These are phyloP conservation scores for Corythoichthys haematopterus DNA, from an alignment of 2,113 vertebrate species.

Conservation along the genomic window DNA sequence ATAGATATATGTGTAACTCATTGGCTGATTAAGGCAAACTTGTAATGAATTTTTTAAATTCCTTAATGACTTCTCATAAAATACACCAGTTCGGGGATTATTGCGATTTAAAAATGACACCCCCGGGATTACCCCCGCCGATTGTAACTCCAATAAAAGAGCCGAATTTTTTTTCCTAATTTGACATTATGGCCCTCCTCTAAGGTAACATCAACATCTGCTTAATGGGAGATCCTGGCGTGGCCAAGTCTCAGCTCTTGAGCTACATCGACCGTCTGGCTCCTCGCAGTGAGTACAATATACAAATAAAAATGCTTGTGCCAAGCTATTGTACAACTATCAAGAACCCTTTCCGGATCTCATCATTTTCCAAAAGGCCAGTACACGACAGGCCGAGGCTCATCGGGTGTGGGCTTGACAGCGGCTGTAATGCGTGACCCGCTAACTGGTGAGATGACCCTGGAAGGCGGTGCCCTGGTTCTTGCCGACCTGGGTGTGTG, in stretches of 20 bases:
- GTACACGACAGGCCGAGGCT: slow-evolving; percentile 89
- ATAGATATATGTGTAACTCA: too few relatives aligned
- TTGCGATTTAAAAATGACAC: too few relatives aligned
- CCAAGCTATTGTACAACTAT: not conserved
- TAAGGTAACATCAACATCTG: slow-evolving; percentile 90
- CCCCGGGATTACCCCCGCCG: too few relatives aligned
- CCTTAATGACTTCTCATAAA: too few relatives aligned
- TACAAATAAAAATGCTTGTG: not conserved
- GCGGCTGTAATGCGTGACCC: slow-evolving; percentile 86
- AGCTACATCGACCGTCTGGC: slow-evolving; percentile 89
- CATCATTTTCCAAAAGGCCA: slow-evolving; percentile 70
- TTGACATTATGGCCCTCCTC: not conserved
- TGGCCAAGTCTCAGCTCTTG: slow-evolving; percentile 90
- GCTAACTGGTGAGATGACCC: slow-evolving; percentile 80
- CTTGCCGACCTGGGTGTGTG: slow-evolving; percentile 86
- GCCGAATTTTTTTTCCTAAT: not conserved
- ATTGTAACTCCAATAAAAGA: too few relatives aligned
- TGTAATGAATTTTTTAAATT: too few relatives aligned
- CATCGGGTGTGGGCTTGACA: slow-evolving; percentile 86
- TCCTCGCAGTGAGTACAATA: slow-evolving; percentile 80
- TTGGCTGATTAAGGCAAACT: too few relatives aligned
- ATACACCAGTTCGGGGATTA: too few relatives aligned
- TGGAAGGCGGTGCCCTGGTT: slow-evolving; percentile 86
- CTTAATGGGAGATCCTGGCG: slow-evolving; percentile 93
- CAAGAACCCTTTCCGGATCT: not conserved